Evolutionary conservation across 2,797 vertebrate species (phyloP).

Genomic region (Melanotaenia maccullochi): DNA sequence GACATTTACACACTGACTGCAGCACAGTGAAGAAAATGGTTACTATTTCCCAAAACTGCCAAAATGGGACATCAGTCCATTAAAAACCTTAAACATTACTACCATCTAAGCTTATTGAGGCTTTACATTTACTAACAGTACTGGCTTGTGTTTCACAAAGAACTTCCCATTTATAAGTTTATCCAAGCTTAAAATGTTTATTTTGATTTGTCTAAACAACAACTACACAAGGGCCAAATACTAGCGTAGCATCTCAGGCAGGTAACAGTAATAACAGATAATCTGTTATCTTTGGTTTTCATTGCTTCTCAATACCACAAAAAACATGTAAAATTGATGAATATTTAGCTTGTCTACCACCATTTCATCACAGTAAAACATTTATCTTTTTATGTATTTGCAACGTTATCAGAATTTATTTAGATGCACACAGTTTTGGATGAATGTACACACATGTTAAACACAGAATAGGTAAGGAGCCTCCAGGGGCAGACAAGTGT

Average conservation of each 20-base stretch:
- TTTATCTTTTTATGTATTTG: slow-evolving; percentile 45
- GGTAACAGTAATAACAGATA: slow-evolving; percentile 27
- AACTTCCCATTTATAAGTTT: neutral
- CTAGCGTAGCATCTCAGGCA: neutral
- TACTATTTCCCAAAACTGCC: neutral
- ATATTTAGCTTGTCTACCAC: neutral
- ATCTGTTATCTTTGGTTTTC: slow-evolving; percentile 24
- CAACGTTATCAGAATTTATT: slow-evolving; percentile 59
- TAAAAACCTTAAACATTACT: neutral
- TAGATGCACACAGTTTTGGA: slow-evolving; percentile 45
- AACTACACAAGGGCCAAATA: neutral
- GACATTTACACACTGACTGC: neutral
- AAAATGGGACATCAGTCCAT: neutral
- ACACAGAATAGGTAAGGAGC: slow-evolving; percentile 66
- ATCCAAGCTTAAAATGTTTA: slow-evolving; percentile 21
- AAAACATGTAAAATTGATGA: slow-evolving; percentile 8
- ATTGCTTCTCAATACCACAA: slow-evolving; percentile 26
- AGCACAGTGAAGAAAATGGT: no score
- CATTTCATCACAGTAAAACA: slow-evolving; percentile 11
- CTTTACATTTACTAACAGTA: neutral
- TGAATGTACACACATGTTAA: slow-evolving; percentile 26
- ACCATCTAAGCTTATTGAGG: neutral
- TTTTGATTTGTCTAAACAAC: slow-evolving; percentile 11
- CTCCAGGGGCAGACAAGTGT: slow-evolving; percentile 58
- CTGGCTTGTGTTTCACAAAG: neutral